Evolutionary conservation across 1,140 invertebrate genomes (phyloP).

Genomic region (Fopius arisanus): DNA sequence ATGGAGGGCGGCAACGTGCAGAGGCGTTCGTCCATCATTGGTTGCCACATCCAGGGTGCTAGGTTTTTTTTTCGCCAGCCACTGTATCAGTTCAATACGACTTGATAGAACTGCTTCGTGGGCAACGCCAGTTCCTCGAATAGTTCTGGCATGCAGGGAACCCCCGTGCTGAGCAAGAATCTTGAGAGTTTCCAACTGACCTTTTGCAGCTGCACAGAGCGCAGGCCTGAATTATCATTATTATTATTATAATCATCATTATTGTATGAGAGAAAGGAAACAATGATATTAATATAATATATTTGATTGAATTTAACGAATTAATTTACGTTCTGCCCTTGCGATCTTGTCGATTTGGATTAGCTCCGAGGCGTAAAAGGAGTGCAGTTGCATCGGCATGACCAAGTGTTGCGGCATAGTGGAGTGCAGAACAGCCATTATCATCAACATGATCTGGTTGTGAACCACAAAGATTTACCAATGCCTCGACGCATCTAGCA

Average conservation of each 20-base stretch:
- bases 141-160: slow-evolving; percentile 92
- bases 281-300: neutral
- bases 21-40: slow-evolving; percentile 88
- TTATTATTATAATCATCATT: too few species aligned
- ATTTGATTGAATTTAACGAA: neutral
- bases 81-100: slow-evolving; percentile 84
- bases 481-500: slow-evolving; percentile 87
- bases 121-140: slow-evolving; percentile 62
- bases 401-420: slow-evolving; percentile 95
- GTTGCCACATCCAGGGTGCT: slow-evolving; percentile 89
- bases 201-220: slow-evolving; percentile 94
- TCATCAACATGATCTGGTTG: slow-evolving; percentile 83
- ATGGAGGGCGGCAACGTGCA: slow-evolving; percentile 94
- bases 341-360: slow-evolving; percentile 90
- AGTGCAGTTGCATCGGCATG: slow-evolving; percentile 93
- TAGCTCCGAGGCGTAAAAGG: slow-evolving; percentile 85
- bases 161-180: slow-evolving; percentile 81
- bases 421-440: slow-evolving; percentile 93
- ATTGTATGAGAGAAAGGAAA: neutral
- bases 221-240: slow-evolving; percentile 69
- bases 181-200: slow-evolving; percentile 86
- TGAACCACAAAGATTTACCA: slow-evolving; percentile 88
- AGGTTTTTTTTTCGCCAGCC: slow-evolving; percentile 83
- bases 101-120: slow-evolving; percentile 96
- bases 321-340: slow-evolving; percentile 83